These are phyloP conservation scores for Drosophila hydei DNA, from an alignment of 1,140 invertebrate genomes.

Conservation along the genomic window DNA sequence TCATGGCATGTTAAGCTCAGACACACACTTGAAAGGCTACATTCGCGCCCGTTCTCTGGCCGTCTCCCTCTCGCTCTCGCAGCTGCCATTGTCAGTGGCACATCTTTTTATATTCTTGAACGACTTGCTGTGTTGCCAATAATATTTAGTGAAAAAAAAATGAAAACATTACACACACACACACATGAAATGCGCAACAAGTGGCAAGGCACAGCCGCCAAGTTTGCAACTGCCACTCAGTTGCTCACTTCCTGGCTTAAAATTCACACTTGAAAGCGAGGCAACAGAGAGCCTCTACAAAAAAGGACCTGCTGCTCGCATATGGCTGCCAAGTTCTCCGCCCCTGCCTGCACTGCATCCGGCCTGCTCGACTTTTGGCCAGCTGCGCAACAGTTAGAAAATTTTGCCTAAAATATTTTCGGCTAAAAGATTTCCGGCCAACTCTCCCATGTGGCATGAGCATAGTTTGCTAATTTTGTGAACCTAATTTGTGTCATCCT, in stretches of 20 bases:
- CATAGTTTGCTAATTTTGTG: constrained; percentile 72
- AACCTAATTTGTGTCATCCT: constrained; percentile 76
- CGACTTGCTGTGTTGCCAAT: constrained; percentile 55
- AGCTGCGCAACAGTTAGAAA: constrained; percentile 65
- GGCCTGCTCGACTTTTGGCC: constrained; percentile 21
- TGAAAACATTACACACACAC: constrained; percentile 68
- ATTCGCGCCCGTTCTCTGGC: background rate
- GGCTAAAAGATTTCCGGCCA: constrained; percentile 74
- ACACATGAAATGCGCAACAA: constrained; percentile 71
- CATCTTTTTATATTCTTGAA: constrained; percentile 31
- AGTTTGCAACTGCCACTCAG: constrained; percentile 36
- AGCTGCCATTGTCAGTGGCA: constrained; percentile 61
- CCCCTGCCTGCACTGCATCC: constrained; percentile 7
- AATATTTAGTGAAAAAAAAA: constrained; percentile 65
- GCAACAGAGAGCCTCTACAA: too few species aligned
- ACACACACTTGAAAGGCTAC: constrained; percentile 63
- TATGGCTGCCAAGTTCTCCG: constrained; percentile 66
- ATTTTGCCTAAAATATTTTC: constrained; percentile 75
- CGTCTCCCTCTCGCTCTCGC: background rate
- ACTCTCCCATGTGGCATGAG: constrained; percentile 39
- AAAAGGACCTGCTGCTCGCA: constrained; percentile 21
- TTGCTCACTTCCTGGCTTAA: constrained; percentile 44
- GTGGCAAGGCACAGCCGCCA: constrained; percentile 36
- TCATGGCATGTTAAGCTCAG: constrained; percentile 65
- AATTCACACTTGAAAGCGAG: constrained; percentile 52